Conservation (phyloP, 1,140 invertebrate genomes). For the Drosophila parabipectinata region DNA sequence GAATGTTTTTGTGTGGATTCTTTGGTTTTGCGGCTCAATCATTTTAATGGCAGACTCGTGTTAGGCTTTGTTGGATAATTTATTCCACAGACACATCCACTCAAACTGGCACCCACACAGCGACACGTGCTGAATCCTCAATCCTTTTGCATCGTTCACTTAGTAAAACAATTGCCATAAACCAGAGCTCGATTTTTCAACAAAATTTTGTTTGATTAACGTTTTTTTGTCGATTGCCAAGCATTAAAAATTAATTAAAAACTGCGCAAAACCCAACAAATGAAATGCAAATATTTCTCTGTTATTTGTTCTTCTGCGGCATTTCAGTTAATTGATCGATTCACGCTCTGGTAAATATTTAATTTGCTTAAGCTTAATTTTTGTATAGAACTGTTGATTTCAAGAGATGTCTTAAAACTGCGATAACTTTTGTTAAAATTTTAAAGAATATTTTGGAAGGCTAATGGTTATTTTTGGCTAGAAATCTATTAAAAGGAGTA, state of each 20-base stretch:
- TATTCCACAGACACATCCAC: conserved; percentile 28
- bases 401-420: background rate
- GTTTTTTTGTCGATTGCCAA: conserved; percentile 11
- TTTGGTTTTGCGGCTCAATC: conserved; percentile 73
- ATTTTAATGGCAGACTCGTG: conserved; percentile 74
- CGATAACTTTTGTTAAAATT: background rate
- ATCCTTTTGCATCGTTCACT: conserved; percentile 8
- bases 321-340: conserved; percentile 45
- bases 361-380: conserved; percentile 30
- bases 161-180: conserved; percentile 16
- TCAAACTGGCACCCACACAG: background rate
- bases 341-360: conserved; percentile 53
- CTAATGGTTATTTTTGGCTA: no score
- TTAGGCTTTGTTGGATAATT: conserved; percentile 61
- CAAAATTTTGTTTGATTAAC: conserved; percentile 9
- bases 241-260: conserved; percentile 51
- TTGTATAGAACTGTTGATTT: background rate
- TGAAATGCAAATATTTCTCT: conserved; percentile 22
- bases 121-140: conserved; percentile 1
- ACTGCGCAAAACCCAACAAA: conserved; percentile 18
- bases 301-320: conserved; percentile 15
- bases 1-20: conserved; percentile 60
- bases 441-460: background rate
- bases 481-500: no score
- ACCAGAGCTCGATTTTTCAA: conserved; percentile 1